Evolutionary conservation across 2,888 invertebrate species (phyloP).

Genomic region (Holacanthella duospinosa): DNA sequence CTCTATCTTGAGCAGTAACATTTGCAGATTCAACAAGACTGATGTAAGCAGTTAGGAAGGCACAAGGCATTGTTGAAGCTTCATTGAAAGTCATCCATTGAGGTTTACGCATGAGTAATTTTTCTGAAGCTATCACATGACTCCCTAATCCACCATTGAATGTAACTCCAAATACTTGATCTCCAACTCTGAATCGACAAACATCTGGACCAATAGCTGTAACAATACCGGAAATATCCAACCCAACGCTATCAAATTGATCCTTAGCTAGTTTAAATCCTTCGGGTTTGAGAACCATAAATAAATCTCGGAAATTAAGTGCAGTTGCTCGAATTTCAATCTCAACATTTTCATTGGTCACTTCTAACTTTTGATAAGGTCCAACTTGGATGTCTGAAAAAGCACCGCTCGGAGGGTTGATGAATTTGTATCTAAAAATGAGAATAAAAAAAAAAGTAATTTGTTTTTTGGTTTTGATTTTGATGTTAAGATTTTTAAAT

Average conservation of each 20-base stretch:
- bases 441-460: too few relatives aligned
- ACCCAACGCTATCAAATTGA: slow-evolving; percentile 46
- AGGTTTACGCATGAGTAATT: slow-evolving; percentile 19
- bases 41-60: slow-evolving; percentile 21
- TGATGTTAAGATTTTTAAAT: too few relatives aligned
- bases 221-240: slow-evolving; percentile 57
- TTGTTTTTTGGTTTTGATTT: too few relatives aligned
- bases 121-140: slow-evolving; percentile 19
- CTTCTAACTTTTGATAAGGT: not conserved
- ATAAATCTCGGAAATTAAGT: slow-evolving; percentile 26
- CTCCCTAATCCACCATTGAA: slow-evolving; percentile 17
- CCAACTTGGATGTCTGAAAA: slow-evolving; percentile 5
- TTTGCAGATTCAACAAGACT: slow-evolving; percentile 20
- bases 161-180: slow-evolving; percentile 49
- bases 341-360: slow-evolving; percentile 17
- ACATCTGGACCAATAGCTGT: slow-evolving; percentile 51
- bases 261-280: slow-evolving; percentile 8
- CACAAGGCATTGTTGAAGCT: slow-evolving; percentile 22
- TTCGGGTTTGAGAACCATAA: slow-evolving; percentile 23
- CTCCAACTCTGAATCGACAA: slow-evolving; percentile 50
- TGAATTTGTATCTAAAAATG: slow-evolving; percentile 1
- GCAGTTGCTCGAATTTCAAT: slow-evolving; percentile 21
- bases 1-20: slow-evolving; percentile 19
- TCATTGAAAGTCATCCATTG: slow-evolving; percentile 20
- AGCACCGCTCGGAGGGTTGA: not conserved